Evolutionary conservation across 2,888 invertebrate species (phyloP).

Genomic region (Clivina fossor): DNA sequence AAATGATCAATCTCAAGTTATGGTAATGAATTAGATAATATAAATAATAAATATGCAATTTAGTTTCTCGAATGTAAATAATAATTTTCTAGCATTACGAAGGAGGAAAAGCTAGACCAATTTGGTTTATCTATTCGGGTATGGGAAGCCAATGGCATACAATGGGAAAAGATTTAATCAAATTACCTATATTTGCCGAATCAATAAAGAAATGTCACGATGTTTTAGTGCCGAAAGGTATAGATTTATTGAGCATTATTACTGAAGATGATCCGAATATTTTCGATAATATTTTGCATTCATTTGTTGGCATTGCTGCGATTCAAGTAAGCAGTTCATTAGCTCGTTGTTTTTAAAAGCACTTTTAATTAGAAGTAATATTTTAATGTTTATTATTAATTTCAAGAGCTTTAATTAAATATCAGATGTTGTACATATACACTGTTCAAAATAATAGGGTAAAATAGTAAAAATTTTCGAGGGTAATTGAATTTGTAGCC

Average conservation of each 20-base stretch:
- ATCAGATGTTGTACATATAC: no score
- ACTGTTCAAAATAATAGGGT: no score
- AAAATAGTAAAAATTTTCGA: no score
- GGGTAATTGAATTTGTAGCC: no score
- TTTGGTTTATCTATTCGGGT: slow-evolving; percentile 73
- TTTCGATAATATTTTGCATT: slow-evolving; percentile 67
- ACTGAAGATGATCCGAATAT: slow-evolving; percentile 59
- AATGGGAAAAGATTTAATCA: slow-evolving; percentile 68
- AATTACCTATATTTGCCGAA: slow-evolving; percentile 65
- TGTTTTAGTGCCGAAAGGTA: slow-evolving; percentile 60
- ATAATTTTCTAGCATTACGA: slow-evolving; percentile 36
- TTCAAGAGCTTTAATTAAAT: no score
- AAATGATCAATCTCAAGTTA: background rate
- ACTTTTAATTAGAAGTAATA: slow-evolving; percentile 21
- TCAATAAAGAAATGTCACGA: slow-evolving; percentile 63
- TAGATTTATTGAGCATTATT: slow-evolving; percentile 65
- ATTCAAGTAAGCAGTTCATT: slow-evolving; percentile 60
- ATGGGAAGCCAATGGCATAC: slow-evolving; percentile 77
- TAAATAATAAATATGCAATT: background rate
- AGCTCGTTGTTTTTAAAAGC: background rate
- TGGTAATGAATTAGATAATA: background rate
- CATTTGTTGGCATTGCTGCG: slow-evolving; percentile 76
- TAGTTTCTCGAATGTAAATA: no score
- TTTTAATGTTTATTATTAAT: no score
- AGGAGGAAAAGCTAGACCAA: slow-evolving; percentile 54